Evolutionary conservation across 2,113 vertebrate genomes (phyloP).

Genomic region (Orthonyx spaldingii): DNA sequence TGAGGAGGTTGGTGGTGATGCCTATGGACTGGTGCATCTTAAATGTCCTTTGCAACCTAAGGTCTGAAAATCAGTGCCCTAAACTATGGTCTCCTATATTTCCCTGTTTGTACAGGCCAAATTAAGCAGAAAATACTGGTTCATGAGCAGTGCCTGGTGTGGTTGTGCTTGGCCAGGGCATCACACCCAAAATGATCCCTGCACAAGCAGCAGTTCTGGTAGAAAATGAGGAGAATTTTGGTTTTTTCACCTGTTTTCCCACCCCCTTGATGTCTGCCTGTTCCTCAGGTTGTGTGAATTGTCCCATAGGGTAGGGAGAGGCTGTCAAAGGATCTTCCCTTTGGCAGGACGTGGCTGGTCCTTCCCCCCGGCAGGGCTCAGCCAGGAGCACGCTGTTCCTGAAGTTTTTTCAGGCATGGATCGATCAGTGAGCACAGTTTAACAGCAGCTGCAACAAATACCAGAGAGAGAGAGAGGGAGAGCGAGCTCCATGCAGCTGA

Average conservation of each 20-base stretch:
- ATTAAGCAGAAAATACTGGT: background rate
- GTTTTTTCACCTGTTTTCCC: background rate
- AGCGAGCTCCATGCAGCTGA: background rate
- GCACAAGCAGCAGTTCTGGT: background rate
- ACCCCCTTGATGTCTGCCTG: rapidly evolving
- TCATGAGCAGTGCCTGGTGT: rapidly evolving
- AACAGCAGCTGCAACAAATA: constrained; percentile 14
- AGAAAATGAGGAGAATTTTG: background rate
- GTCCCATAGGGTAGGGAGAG: background rate
- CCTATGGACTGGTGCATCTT: rapidly evolving
- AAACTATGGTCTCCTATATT: background rate
- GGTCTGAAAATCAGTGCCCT: background rate
- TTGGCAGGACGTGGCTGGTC: background rate
- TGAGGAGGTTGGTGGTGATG: background rate
- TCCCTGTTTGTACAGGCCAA: background rate
- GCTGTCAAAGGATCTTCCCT: background rate
- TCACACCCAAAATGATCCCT: background rate
- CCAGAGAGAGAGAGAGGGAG: background rate
- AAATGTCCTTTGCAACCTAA: background rate
- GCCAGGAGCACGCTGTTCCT: background rate
- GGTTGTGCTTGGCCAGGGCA: background rate
- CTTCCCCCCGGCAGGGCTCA: background rate
- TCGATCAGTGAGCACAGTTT: background rate
- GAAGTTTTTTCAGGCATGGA: background rate
- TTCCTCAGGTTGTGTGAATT: rapidly evolving